A percentile compares a stretch with the other conserved stretches of the same genome.
Conservation (phyloP, 2,113 vertebrate genomes). For the Panurus biarmicus region DNA sequence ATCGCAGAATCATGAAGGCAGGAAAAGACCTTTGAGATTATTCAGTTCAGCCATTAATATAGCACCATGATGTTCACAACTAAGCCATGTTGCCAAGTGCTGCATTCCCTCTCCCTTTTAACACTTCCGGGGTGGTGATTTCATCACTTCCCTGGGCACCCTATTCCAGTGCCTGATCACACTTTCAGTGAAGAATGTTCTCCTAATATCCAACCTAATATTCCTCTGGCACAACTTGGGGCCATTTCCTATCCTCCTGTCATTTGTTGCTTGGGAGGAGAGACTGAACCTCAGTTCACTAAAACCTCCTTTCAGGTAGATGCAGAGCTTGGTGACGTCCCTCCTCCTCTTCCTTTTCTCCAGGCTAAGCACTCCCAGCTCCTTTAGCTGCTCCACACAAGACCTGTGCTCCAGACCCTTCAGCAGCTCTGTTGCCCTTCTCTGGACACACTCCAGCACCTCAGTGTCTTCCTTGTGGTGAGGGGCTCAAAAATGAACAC, state of each 20-base stretch:
- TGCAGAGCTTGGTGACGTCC: background rate
- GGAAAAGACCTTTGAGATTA: background rate
- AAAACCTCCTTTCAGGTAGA: background rate
- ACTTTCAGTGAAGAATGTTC: background rate
- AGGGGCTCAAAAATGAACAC: background rate
- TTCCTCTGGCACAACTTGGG: background rate
- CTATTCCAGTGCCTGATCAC: background rate
- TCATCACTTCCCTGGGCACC: background rate
- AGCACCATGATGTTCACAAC: background rate
- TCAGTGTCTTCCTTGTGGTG: background rate
- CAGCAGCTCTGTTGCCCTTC: background rate
- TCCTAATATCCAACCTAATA: background rate
- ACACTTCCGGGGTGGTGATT: background rate
- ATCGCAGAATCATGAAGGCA: background rate
- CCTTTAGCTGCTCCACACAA: background rate
- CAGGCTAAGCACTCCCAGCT: background rate
- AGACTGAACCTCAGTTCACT: background rate
- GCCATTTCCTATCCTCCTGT: background rate
- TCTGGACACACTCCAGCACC: background rate
- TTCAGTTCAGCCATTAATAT: background rate
- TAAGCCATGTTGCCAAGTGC: background rate
- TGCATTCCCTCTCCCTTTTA: background rate
- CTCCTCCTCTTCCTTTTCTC: background rate
- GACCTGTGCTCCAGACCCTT: background rate
- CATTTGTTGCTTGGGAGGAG: background rate